These are phyloP conservation scores for Epsilonema sp. DNA, from an alignment of 2,888 invertebrate species.

Conservation along the genomic window DNA sequence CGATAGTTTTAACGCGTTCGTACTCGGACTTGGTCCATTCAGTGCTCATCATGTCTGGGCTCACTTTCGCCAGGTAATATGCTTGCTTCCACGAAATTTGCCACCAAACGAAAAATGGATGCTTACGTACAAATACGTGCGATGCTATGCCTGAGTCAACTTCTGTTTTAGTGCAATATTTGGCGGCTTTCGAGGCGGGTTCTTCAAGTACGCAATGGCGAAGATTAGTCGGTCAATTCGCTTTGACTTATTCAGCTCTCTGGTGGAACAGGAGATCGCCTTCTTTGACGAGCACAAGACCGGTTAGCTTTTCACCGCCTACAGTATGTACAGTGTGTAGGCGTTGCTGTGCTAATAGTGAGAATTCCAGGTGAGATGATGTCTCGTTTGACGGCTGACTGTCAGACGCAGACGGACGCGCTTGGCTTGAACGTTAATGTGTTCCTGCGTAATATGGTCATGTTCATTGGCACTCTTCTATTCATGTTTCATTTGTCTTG, in stretches of 20 bases:
- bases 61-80: constrained; percentile 22
- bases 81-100: too few species aligned
- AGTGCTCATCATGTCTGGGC: constrained; percentile 23
- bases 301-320: constrained; percentile 37
- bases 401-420: constrained; percentile 31
- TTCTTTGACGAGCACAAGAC: constrained; percentile 30
- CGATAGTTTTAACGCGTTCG: constrained; percentile 30
- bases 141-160: constrained; percentile 12
- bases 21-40: constrained; percentile 22
- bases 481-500: constrained; percentile 33
- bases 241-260: constrained; percentile 24
- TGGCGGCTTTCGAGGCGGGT: constrained; percentile 28
- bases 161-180: constrained; percentile 21
- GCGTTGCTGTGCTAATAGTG: background rate
- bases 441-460: constrained; percentile 30
- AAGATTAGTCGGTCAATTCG: constrained; percentile 25
- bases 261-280: constrained; percentile 30
- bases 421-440: constrained; percentile 31
- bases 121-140: background rate
- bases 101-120: too few species aligned
- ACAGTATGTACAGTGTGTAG: background rate
- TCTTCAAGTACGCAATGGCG: constrained; percentile 26
- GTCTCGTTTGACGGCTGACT: constrained; percentile 33
- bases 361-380: constrained; percentile 29
- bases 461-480: constrained; percentile 21